Base-by-base conservation (phyloP, 2,113 vertebrate genomes). In the Albula glossodonta region DNA sequence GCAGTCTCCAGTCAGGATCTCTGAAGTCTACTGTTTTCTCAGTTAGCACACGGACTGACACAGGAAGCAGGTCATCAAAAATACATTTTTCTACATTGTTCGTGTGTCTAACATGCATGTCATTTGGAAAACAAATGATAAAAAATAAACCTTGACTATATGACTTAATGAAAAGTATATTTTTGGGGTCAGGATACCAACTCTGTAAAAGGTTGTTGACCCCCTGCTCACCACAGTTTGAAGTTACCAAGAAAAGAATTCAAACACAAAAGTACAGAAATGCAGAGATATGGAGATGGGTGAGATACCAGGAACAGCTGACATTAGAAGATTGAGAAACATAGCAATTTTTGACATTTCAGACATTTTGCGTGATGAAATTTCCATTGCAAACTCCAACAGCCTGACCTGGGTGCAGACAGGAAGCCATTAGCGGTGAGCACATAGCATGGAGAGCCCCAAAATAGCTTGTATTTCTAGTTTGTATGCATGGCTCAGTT, bases 391-490 rank as follows among this genome's bases (percentile, higher is more conserved):
- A 66, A 66, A 22, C 60, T 66, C 60, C 17, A 66, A 22, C 22
- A 66, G 22, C 15, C 31, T 22, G 70, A 74, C n/a, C 22, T 31
- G 70, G 92, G 90, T 93, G 89, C 92, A 92, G 92, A 92, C 94
- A 95, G 94, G 92, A 94, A 95, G 93, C 89, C 92, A 94, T 95
- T 95, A 93, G 89, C 82, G 51, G 81, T 89, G 91, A 88, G 92
- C 92, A 92, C 91, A 90, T 91, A 91, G 92, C 88, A 88, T 93
- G 87, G 93, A 91, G 90, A 89, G 90, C 92, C 93, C 93, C 90
- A 93, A 41, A 91, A 94, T 94, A 91, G 92, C 90, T 94, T 94
- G 94, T 93, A 93, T 94, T 92, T 74, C n/a, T 93, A 90, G 90
- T 90, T 90, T 93, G 91, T 91, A 93, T 92, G 94, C 93, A 90